Evolutionary conservation across 2,797 vertebrate genomes (phyloP).

Genomic region (Urosaurus nigricauda): DNA sequence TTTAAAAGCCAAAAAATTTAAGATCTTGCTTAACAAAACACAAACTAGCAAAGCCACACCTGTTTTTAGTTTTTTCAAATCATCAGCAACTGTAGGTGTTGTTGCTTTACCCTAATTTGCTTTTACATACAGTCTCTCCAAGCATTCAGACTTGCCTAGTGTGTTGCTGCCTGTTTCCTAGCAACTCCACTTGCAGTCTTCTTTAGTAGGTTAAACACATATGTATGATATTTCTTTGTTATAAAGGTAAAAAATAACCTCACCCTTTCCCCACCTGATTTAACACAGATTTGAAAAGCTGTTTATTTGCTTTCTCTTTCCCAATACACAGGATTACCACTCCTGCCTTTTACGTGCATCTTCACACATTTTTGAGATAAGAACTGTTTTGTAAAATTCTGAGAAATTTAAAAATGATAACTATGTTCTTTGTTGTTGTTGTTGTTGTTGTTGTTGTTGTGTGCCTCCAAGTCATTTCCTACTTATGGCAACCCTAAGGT

Average conservation of each 20-base stretch:
- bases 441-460: too few relatives aligned
- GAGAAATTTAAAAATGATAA: neutral
- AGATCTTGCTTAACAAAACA: conserved; percentile 27
- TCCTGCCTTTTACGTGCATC: neutral
- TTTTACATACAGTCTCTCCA: conserved; percentile 61
- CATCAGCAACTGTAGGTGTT: conserved; percentile 35
- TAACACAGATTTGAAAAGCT: conserved; percentile 43
- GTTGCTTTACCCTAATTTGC: conserved; percentile 48
- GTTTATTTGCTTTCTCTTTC: neutral
- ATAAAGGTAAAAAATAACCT: conserved; percentile 55
- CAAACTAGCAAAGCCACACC: conserved; percentile 22
- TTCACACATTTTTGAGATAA: neutral
- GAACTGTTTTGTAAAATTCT: neutral
- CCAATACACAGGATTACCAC: neutral
- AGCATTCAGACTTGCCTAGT: conserved; percentile 59
- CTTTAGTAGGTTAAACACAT: conserved; percentile 65
- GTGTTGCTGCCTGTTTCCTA: conserved; percentile 74
- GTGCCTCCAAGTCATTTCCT: too few relatives aligned
- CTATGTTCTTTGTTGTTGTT: neutral
- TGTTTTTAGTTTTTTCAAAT: conserved; percentile 28
- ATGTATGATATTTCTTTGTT: conserved; percentile 58
- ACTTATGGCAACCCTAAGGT: too few relatives aligned
- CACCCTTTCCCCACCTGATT: conserved; percentile 37
- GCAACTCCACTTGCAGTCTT: conserved; percentile 74
- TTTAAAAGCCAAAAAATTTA: conserved; percentile 33